Base-by-base conservation (phyloP, 1,140 invertebrate genomes). In the Lethrus apterus region DNA sequence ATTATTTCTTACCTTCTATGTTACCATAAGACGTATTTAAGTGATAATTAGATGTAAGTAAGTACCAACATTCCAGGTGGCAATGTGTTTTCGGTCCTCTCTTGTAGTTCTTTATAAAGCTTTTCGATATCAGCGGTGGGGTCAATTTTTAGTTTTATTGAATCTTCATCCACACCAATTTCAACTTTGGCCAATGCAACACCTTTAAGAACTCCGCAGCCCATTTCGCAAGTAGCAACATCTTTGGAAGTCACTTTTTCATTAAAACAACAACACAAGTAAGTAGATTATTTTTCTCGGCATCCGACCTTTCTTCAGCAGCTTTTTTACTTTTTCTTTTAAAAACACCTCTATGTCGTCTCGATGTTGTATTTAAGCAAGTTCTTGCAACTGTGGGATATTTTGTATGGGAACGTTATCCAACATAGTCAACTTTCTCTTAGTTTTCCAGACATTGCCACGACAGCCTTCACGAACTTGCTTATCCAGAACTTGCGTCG, bases 201-300 rank as follows among this genome's bases (percentile, higher is more conserved):
- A n/a, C 67, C 59, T 41, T 71, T 70, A 59, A 79, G 82, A 61
- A 81, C 79, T 9, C 73, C 29, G 60, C 81, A 79, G 2, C 70
- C 73, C 29, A 73, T 70, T 11, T 68, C 64, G 56, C 80, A 82
- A 0, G 57, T 52, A 2, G 63, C 63, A 62, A 74, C 72, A 50
- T 81, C 78, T 35, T 75, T 75, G 26, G 74, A 70, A 23, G 81
- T 62, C 24, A 75, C 70, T 54, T 80, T 76, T 34, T 78, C 71
- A 33, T 75, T 72, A 56, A 56, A 80, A 48, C 80, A 82, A 57
- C 77, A 79, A 8, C 60, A 59, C 80, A 83, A 46, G 50, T 59
- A 45, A 58, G 42, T 11, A 56, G 32, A 29, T 50, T 42, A 5
- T 40, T 58, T 61, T 63, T 50, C 65, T 68, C 44, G 54, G 56